phyloP scores from a whole-genome alignment of 2,888 invertebrate genomes.

The Tipula lateralis region DNA sequence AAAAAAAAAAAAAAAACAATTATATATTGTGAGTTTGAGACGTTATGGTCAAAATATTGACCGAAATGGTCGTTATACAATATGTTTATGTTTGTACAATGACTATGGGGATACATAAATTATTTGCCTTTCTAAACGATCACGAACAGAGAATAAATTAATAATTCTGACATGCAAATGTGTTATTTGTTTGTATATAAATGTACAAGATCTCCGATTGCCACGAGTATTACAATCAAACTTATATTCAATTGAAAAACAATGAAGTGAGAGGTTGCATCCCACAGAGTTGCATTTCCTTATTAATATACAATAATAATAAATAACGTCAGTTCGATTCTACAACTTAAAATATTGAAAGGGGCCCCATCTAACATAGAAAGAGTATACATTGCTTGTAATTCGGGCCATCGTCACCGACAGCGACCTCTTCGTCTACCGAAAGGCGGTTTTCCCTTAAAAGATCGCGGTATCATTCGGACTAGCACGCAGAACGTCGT shows the following conservation, averaged over 20 bases:
- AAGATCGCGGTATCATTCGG: too few species aligned
- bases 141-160: not conserved
- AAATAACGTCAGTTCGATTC: too few species aligned
- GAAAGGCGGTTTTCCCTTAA: too few species aligned
- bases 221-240: not conserved
- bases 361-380: too few species aligned
- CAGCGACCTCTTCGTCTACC: too few species aligned
- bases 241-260: not conserved
- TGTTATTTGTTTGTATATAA: not conserved
- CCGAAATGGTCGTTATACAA: not conserved
- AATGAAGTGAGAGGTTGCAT: not conserved
- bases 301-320: not conserved
- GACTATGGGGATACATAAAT: not conserved
- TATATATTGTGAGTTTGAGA: too few species aligned
- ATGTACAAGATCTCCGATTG: not conserved
- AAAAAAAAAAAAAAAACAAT: too few species aligned
- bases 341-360: too few species aligned
- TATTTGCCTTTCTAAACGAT: not conserved
- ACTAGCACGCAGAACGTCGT: too few species aligned
- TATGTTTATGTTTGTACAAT: not conserved
- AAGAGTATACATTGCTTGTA: too few species aligned
- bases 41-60: not conserved
- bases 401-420: too few species aligned
- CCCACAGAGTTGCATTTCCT: not conserved
- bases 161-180: not conserved